Conservation (phyloP, 2,888 invertebrate species). For the Tipula unca region DNA sequence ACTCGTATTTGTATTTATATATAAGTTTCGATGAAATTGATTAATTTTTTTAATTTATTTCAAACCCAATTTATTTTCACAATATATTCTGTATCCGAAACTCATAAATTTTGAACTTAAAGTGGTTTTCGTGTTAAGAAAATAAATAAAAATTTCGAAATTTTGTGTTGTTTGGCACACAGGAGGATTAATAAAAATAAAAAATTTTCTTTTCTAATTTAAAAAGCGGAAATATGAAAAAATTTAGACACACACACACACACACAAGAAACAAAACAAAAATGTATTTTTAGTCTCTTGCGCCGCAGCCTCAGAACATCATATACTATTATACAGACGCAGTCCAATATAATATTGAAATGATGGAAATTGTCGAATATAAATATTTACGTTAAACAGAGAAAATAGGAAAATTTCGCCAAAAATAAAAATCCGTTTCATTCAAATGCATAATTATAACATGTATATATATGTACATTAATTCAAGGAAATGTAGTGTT, state of each 20-base stretch:
- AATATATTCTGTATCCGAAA: not conserved
- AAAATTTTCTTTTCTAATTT: not conserved
- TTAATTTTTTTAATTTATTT: not conserved
- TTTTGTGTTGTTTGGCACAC: not conserved
- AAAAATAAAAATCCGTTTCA: not conserved
- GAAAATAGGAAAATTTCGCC: not conserved
- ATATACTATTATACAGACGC: not conserved
- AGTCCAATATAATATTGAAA: not conserved
- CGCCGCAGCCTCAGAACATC: not conserved
- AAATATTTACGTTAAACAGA: not conserved
- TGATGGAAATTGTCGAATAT: not conserved
- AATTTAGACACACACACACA: not conserved
- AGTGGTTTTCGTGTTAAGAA: conserved; percentile 14
- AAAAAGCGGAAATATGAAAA: not conserved
- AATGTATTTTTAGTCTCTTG: not conserved
- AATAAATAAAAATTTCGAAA: conserved; percentile 1
- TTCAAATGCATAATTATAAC: not conserved
- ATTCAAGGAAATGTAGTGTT: not conserved
- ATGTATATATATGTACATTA: not conserved
- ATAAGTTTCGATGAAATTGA: conserved; percentile 10
- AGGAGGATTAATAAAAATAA: not conserved
- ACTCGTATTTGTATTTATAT: not conserved
- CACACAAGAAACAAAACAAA: not conserved
- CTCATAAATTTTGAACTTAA: conserved; percentile 10
- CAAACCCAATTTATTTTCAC: not conserved